phyloP scores from a whole-genome alignment of 2,113 vertebrate genomes.

The Embiotoca jacksoni region DNA sequence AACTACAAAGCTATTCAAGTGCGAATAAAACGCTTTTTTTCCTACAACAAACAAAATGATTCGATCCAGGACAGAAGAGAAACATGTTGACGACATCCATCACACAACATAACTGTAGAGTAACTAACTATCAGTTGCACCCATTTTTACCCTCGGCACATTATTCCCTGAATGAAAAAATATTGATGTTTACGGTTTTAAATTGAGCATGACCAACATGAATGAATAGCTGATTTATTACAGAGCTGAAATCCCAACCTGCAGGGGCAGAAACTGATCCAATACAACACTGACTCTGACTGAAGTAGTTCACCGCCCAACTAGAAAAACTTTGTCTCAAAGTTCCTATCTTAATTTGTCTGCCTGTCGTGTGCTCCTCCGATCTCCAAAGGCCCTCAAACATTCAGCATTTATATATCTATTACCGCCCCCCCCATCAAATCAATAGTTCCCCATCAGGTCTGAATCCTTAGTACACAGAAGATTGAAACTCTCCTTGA shows the following conservation, averaged over 20 bases:
- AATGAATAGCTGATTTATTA: constrained; percentile 5
- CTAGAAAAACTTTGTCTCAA: background rate
- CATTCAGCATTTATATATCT: constrained; percentile 48
- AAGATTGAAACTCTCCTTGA: constrained; percentile 31
- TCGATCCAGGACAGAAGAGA: no score
- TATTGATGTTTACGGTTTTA: background rate
- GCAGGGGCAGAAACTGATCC: background rate
- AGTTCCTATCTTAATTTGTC: constrained; percentile 2
- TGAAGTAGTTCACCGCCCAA: background rate
- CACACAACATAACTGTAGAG: background rate
- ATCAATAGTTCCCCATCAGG: constrained; percentile 47
- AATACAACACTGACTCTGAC: background rate
- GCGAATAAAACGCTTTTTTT: no score
- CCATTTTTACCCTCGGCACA: constrained; percentile 10
- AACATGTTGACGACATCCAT: background rate
- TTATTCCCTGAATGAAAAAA: background rate
- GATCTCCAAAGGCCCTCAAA: background rate
- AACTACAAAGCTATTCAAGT: no score
- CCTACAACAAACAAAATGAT: no score
- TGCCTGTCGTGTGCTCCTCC: constrained; percentile 16
- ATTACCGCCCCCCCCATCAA: constrained; percentile 29
- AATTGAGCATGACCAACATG: constrained; percentile 1
- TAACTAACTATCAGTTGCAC: constrained; percentile 16
- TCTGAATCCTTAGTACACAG: constrained; percentile 24
- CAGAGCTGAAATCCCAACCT: background rate